A percentile compares a stretch with the other conserved stretches of the same genome.
Evolutionary conservation across 1,140 invertebrate genomes (phyloP).

Genomic region (Hylaeus anthracinus): DNA sequence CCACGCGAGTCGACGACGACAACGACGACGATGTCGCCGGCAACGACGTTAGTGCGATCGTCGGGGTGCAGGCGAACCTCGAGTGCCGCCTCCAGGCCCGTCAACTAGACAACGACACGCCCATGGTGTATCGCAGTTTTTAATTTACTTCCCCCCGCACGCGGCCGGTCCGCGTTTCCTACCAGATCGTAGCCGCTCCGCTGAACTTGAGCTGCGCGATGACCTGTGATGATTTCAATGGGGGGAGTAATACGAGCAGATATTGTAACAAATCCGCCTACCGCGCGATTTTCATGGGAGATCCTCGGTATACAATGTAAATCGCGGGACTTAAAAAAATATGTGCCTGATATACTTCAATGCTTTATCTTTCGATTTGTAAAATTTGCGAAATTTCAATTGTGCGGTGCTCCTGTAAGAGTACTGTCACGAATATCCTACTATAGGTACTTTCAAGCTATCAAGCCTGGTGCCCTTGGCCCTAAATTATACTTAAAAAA

Average conservation of each 20-base stretch:
- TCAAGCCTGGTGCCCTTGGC: too few species aligned
- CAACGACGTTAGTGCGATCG: slow-evolving; percentile 39
- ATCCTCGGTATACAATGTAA: too few species aligned
- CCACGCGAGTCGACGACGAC: slow-evolving; percentile 58
- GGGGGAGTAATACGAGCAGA: neutral
- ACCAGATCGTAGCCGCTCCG: neutral
- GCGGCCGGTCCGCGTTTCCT: neutral
- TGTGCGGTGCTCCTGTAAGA: too few species aligned
- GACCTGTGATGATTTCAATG: neutral
- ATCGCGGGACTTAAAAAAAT: too few species aligned
- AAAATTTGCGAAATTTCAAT: too few species aligned
- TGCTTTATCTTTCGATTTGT: too few species aligned
- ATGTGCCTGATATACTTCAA: too few species aligned
- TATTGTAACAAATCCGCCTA: neutral
- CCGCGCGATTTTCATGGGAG: too few species aligned
- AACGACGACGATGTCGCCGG: slow-evolving; percentile 37
- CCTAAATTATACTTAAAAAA: too few species aligned
- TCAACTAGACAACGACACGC: slow-evolving; percentile 45
- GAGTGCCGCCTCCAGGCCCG: slow-evolving; percentile 28
- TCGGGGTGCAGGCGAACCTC: slow-evolving; percentile 33
- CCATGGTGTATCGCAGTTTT: slow-evolving; percentile 57
- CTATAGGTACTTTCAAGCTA: too few species aligned
- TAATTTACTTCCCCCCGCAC: slow-evolving; percentile 48
- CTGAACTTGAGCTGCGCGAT: neutral
- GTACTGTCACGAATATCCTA: too few species aligned